phyloP scores from a whole-genome alignment of 2,113 vertebrate species.

The Odontesthes bonariensis region DNA sequence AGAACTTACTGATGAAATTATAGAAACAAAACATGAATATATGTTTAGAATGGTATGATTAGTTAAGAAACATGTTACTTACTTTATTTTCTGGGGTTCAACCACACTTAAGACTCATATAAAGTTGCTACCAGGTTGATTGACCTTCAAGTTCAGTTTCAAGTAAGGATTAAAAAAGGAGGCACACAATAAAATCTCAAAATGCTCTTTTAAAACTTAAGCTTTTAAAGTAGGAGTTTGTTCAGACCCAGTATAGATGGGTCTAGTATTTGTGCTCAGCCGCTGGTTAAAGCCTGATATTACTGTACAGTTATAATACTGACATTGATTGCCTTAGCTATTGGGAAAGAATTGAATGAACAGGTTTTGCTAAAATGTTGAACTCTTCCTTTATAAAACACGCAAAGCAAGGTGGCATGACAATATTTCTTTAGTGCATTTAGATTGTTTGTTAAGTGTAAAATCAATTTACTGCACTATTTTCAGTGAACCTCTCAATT shows the following conservation, averaged over 20 bases:
- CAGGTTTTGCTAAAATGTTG: background rate
- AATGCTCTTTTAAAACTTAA: too few species aligned
- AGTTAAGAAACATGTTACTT: background rate
- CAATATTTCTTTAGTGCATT: background rate
- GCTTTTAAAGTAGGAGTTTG: too few species aligned
- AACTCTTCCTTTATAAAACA: conserved; percentile 1
- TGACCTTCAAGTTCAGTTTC: background rate
- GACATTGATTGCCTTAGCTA: background rate
- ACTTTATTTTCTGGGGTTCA: background rate
- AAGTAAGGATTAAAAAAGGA: background rate
- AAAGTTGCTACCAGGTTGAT: background rate
- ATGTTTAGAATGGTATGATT: too few species aligned
- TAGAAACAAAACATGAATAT: too few species aligned
- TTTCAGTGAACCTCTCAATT: too few species aligned
- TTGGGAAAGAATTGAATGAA: background rate
- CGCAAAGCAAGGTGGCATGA: conserved; percentile 6
- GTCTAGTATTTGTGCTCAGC: background rate
- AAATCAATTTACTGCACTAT: too few species aligned
- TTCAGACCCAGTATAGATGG: too few species aligned
- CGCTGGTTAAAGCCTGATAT: background rate
- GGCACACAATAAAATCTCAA: too few species aligned
- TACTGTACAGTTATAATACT: background rate
- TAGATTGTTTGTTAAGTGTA: background rate
- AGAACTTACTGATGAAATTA: too few species aligned
- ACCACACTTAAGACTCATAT: background rate